Evolutionary conservation across 2,113 vertebrate genomes (phyloP).

Genomic region (Pelodiscus sinensis): DNA sequence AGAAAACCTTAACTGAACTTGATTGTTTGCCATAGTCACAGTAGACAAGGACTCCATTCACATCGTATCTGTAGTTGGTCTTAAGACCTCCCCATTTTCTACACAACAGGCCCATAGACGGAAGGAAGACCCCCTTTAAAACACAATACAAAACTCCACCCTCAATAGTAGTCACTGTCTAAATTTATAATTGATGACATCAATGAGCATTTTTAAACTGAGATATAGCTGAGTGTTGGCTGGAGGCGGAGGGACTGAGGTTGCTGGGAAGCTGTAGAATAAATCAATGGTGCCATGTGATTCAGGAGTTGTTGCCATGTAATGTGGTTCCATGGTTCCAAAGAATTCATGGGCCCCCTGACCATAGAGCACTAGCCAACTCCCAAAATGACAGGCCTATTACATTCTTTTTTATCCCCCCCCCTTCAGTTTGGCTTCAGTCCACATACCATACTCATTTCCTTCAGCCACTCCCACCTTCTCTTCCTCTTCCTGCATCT

Average conservation of each 20-base stretch:
- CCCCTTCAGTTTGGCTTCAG: neutral
- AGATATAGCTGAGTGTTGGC: too few species aligned
- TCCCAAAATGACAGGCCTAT: neutral
- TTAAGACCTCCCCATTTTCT: too few species aligned
- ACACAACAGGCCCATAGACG: too few species aligned
- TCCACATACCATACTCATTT: accelerated
- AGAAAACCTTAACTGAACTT: neutral
- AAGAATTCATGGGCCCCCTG: neutral
- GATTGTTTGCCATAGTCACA: neutral
- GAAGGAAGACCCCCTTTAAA: too few species aligned
- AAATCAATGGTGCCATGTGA: too few species aligned
- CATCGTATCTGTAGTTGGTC: neutral
- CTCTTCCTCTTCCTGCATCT: neutral
- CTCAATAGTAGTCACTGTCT: too few species aligned
- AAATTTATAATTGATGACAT: too few species aligned
- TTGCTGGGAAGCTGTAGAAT: too few species aligned
- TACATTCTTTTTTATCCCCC: neutral
- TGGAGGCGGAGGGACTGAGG: too few species aligned
- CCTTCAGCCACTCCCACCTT: accelerated
- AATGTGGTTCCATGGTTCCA: neutral
- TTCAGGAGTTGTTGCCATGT: neutral
- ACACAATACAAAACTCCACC: too few species aligned
- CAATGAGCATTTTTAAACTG: too few species aligned
- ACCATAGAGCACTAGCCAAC: neutral
- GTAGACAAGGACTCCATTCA: neutral